Conservation (phyloP, 1,140 invertebrate genomes). For the Drosophila parvula region DNA sequence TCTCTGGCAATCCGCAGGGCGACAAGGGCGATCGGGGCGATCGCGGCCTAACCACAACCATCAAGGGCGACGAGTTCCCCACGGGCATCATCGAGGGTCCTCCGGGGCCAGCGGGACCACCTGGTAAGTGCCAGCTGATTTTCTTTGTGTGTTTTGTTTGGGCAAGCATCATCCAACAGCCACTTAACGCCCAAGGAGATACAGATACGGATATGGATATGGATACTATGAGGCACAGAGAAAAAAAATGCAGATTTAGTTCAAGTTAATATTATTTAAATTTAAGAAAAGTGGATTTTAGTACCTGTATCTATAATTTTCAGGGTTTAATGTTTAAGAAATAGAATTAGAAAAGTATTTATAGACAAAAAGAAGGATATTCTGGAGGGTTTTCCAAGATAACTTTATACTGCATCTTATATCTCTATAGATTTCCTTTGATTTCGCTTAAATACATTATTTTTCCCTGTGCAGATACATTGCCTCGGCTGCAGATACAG, state of each 20-base stretch:
- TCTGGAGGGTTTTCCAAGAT: too few relatives aligned
- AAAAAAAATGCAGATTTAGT: too few relatives aligned
- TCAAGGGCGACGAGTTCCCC: constrained; percentile 95
- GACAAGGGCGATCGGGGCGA: constrained; percentile 96
- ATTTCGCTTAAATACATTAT: not conserved
- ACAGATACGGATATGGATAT: constrained; percentile 26
- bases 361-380: too few relatives aligned
- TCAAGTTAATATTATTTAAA: not conserved
- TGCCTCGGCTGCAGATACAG: constrained; percentile 6
- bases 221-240: constrained; percentile 1
- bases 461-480: constrained; percentile 7
- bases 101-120: constrained; percentile 94
- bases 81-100: constrained; percentile 97
- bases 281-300: not conserved
- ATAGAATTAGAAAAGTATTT: not conserved
- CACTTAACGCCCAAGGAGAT: constrained; percentile 58
- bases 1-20: constrained; percentile 87
- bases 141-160: constrained; percentile 47
- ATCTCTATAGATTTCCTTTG: not conserved
- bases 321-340: not conserved
- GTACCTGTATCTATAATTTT: not conserved
- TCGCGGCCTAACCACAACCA: constrained; percentile 93
- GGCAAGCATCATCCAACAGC: constrained; percentile 43
- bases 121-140: constrained; percentile 87
- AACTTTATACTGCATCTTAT: not conserved